Evolutionary conservation across 2,113 vertebrate genomes (phyloP), one percentile per base, ranked within the genome.

Genomic region (Rattus rattus): DNA sequence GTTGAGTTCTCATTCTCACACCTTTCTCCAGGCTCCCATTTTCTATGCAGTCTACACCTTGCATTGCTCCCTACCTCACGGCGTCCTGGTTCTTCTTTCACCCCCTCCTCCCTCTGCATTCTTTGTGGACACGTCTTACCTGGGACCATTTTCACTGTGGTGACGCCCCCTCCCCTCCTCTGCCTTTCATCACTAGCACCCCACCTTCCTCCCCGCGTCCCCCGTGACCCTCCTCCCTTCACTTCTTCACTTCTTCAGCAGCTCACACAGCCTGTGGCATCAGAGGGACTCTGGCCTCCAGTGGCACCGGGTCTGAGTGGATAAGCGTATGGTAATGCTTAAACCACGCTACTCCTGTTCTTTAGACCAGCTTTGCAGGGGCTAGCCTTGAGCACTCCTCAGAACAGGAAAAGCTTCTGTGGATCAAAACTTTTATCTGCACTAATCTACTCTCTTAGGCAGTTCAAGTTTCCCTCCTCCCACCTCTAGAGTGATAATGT

Each of bases 211-310:
- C 83, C 43, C 43, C 43, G 2, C 43, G 43, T 33, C 7, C 28
- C 47, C 30, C 39, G 33, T 17, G 17, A 16, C 43, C 10, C 30
- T 88, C 79, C 14, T n/a, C n/a, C 30, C 76, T 90, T 90, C 43
- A 69, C 72, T 56, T 97, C 80, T 36, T 75, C 69, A 69, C 72
- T 56, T 97, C 80, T 36, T 75, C 69, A 33, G 65, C 70, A 39
- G 26, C 6, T 92, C 73, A 94, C 76, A 88, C 63, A 79, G 39
- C 22, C 52, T 17, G 28, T 92, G 59, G 47, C 12, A 11, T 6
- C 1, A 30, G 47, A 79, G 39, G 73, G 47, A 92, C 17, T 61
- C 12, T 49, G 47, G 63, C 9, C 56, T 75, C 59, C 11, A 80
- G 73, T 54, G 13, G 88, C 59, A 43, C 75, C 3, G 1, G 76